Evolutionary conservation across 2,888 invertebrate species (phyloP).

Genomic region (Colletes collaris): DNA sequence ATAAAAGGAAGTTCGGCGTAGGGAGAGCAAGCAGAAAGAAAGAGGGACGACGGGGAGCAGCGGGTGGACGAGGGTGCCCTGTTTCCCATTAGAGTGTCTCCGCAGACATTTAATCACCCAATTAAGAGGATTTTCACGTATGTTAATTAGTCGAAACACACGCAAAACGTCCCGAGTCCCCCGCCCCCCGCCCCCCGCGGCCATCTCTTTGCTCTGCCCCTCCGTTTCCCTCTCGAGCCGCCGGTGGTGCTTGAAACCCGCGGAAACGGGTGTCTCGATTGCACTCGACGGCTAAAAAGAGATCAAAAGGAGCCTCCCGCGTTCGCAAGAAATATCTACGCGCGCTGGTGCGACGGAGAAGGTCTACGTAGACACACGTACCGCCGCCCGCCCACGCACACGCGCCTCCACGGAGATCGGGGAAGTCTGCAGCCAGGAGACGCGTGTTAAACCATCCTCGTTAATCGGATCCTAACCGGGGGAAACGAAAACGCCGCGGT

Average conservation of each 20-base stretch:
- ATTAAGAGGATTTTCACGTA: conserved; percentile 79
- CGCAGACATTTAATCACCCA: conserved; percentile 75
- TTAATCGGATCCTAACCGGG: conserved; percentile 48
- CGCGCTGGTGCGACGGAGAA: neutral
- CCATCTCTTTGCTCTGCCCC: conserved; percentile 24
- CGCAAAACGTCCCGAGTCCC: conserved; percentile 71
- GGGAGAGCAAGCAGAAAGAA: neutral
- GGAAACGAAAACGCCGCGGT: conserved; percentile 50
- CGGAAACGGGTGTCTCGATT: conserved; percentile 62
- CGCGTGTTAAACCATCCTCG: conserved; percentile 60
- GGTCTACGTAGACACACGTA: conserved; percentile 32
- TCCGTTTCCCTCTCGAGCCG: conserved; percentile 57
- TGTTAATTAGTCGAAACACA: conserved; percentile 79
- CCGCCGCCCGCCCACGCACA: conserved; percentile 48
- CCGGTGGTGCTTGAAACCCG: conserved; percentile 61
- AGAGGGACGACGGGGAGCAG: neutral
- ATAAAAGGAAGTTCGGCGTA: neutral
- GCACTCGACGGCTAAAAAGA: conserved; percentile 69
- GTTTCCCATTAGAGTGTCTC: conserved; percentile 72
- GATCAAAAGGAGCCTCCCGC: conserved; percentile 65
- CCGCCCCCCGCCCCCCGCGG: conserved; percentile 17
- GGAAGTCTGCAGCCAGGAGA: conserved; percentile 15
- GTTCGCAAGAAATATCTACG: conserved; percentile 63
- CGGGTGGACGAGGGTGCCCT: conserved; percentile 31
- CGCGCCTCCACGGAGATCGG: conserved; percentile 21